Evolutionary conservation across 2,113 vertebrate genomes (phyloP).

Genomic region (Tympanuchus pallidicinctus): DNA sequence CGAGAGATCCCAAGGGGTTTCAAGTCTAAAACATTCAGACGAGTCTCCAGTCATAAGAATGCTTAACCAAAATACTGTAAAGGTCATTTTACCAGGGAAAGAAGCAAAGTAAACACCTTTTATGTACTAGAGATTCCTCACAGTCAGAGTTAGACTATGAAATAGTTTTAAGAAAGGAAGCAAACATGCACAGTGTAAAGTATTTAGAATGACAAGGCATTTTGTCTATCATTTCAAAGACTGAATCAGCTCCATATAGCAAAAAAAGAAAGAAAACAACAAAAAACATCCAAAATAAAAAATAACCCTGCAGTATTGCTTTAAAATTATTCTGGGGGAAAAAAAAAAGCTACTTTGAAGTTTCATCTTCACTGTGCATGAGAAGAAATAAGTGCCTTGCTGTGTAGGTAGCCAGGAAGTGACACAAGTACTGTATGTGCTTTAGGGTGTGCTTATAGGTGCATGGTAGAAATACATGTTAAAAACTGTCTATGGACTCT

Average conservation of each 20-base stretch:
- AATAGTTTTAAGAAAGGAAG: constrained; percentile 16
- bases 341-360: not conserved
- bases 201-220: not conserved
- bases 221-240: not conserved
- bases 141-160: not conserved
- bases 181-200: not conserved
- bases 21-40: not conserved
- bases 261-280: not conserved
- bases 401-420: not conserved
- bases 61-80: not conserved
- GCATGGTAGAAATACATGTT: not conserved
- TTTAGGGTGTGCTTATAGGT: not conserved
- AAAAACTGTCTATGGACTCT: not conserved
- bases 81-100: not conserved
- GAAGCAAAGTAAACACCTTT: not conserved
- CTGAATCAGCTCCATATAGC: not conserved
- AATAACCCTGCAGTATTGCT: not conserved
- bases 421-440: not conserved
- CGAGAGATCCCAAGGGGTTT: not conserved
- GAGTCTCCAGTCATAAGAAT: not conserved
- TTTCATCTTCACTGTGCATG: not conserved
- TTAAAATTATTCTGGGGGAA: not conserved
- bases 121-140: not conserved
- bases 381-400: not conserved
- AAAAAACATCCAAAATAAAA: not conserved